These are phyloP conservation scores for Carapus acus DNA, from an alignment of 2,797 vertebrate species.

Conservation along the genomic window DNA sequence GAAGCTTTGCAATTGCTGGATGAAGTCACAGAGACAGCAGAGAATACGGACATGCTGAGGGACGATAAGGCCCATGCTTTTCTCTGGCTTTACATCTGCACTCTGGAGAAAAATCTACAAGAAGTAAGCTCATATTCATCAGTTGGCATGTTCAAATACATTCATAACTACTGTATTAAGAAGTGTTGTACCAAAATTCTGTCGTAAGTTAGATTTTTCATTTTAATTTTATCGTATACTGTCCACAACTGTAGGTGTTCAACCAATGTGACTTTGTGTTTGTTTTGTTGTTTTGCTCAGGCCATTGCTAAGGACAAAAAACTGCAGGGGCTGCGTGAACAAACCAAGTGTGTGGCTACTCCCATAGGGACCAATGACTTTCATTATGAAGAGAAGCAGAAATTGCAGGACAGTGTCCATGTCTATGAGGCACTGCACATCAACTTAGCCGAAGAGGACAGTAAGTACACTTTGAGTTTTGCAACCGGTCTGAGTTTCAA, in stretches of 20 bases:
- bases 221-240: not conserved
- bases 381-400: conserved; percentile 81
- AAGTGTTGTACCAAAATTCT: too few relatives aligned
- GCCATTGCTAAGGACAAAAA: conserved; percentile 74
- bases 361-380: conserved; percentile 84
- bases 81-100: conserved; percentile 90
- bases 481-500: not conserved
- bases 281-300: conserved; percentile 52
- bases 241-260: not conserved
- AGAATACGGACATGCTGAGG: conserved; percentile 69
- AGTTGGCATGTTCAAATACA: not conserved
- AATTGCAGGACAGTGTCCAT: conserved; percentile 73
- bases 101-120: conserved; percentile 79
- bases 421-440: conserved; percentile 81
- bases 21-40: conserved; percentile 60
- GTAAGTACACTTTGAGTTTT: conserved; percentile 57
- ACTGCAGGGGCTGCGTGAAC: conserved; percentile 54
- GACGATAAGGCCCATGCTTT: conserved; percentile 84
- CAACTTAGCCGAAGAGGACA: conserved; percentile 76
- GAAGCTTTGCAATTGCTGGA: conserved; percentile 83
- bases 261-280: not conserved
- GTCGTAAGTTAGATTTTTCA: too few relatives aligned
- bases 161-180: too few relatives aligned
- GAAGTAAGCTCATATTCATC: conserved; percentile 64
- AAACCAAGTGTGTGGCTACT: conserved; percentile 37